Percentiles rank a stretch among this genome's conserved stretches.
Evolutionary conservation across 2,113 vertebrate species (phyloP).

Genomic region (Tetraodon nigroviridis): DNA sequence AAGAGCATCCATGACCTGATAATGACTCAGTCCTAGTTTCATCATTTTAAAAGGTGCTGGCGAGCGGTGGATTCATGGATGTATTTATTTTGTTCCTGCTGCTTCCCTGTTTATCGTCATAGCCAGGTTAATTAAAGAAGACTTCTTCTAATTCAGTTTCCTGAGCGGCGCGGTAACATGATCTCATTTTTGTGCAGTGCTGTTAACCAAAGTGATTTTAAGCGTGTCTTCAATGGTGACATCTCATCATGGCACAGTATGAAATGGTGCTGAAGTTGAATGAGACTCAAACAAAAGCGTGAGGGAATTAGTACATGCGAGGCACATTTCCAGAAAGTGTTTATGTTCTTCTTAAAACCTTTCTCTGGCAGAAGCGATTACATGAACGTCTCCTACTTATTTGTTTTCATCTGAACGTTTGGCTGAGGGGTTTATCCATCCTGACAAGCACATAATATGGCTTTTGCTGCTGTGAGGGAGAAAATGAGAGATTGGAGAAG

Average conservation of each 20-base stretch:
- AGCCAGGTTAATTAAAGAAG: conserved; percentile 68
- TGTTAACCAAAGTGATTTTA: conserved; percentile 72
- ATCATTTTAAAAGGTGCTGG: conserved; percentile 40
- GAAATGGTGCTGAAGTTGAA: conserved; percentile 77
- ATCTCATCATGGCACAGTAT: conserved; percentile 69
- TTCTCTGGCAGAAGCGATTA: conserved; percentile 79
- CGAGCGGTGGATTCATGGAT: conserved; percentile 2
- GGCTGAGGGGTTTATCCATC: conserved; percentile 76
- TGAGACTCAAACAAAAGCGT: conserved; percentile 74
- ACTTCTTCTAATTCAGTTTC: conserved; percentile 57
- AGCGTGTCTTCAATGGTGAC: conserved; percentile 67
- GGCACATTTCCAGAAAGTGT: conserved; percentile 75
- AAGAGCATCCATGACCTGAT: conserved; percentile 51
- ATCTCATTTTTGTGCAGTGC: conserved; percentile 60
- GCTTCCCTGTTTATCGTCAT: conserved; percentile 27
- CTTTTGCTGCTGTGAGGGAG: conserved; percentile 68
- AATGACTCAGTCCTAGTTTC: conserved; percentile 44
- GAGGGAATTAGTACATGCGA: conserved; percentile 72
- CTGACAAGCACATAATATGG: conserved; percentile 77
- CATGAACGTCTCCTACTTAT: conserved; percentile 75
- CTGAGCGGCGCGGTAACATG: conserved; percentile 63
- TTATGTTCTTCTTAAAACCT: conserved; percentile 77
- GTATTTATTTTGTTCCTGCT: conserved; percentile 8
- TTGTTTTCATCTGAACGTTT: conserved; percentile 76
- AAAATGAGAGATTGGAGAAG: conserved; percentile 57